These are phyloP conservation scores for Sesia bembeciformis DNA, from an alignment of 2,888 invertebrate genomes.

Conservation along the genomic window DNA sequence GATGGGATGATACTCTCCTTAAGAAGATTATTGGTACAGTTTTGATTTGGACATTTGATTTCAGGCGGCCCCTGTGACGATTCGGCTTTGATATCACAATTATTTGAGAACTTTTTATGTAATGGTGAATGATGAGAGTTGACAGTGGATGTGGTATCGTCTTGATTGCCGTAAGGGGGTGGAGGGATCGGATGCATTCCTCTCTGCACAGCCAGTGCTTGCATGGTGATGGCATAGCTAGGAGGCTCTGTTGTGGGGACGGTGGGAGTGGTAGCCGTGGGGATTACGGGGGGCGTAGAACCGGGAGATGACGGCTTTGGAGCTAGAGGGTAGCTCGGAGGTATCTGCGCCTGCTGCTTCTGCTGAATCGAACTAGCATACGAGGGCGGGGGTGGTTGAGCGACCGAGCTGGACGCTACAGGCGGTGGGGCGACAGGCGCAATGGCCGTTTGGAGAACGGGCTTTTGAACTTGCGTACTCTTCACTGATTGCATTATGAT, in stretches of 20 bases:
- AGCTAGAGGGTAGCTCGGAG: slow-evolving; percentile 65
- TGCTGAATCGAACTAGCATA: slow-evolving; percentile 88
- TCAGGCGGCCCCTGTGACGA: slow-evolving; percentile 73
- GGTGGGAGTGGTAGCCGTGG: slow-evolving; percentile 54
- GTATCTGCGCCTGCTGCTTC: slow-evolving; percentile 75
- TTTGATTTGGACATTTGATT: slow-evolving; percentile 63
- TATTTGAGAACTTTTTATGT: slow-evolving; percentile 81
- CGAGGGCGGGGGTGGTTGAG: slow-evolving; percentile 84
- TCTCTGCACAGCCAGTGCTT: slow-evolving; percentile 82
- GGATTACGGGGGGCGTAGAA: slow-evolving; percentile 52
- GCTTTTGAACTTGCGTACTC: slow-evolving; percentile 96
- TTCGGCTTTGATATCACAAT: slow-evolving; percentile 61
- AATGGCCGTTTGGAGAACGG: slow-evolving; percentile 94
- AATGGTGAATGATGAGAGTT: slow-evolving; percentile 75
- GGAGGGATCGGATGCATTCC: slow-evolving; percentile 80
- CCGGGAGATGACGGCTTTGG: slow-evolving; percentile 72
- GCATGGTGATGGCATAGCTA: slow-evolving; percentile 93
- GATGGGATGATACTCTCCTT: slow-evolving; percentile 72
- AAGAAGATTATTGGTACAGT: slow-evolving; percentile 62
- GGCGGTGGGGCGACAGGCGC: slow-evolving; percentile 87
- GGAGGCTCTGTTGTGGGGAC: slow-evolving; percentile 92
- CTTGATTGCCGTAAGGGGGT: slow-evolving; percentile 77
- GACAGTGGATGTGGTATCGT: slow-evolving; percentile 47
- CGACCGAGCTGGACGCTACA: slow-evolving; percentile 59
- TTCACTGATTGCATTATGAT: slow-evolving; percentile 98